A percentile compares a stretch with the other conserved stretches of the same genome.
phyloP scores from a whole-genome alignment of 2,113 vertebrate species.

The Clupea harengus region DNA sequence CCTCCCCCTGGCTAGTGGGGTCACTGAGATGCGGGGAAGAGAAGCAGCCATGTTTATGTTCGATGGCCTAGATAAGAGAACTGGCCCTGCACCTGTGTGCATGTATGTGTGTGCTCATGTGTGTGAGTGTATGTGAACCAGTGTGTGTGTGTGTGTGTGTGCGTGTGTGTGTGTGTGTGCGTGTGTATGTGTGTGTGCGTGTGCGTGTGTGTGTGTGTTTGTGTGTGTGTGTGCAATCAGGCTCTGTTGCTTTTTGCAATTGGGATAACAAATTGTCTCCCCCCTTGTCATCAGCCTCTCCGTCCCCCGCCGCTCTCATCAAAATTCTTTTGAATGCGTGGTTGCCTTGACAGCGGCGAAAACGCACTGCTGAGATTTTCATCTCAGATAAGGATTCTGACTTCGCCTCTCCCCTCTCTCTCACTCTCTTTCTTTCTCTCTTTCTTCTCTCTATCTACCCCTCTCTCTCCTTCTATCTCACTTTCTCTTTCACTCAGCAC shows the following conservation, averaged over 20 bases:
- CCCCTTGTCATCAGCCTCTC: conserved; percentile 66
- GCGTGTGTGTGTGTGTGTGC: neutral
- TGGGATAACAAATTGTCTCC: conserved; percentile 69
- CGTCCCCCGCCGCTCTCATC: conserved; percentile 70
- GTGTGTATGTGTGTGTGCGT: conserved; percentile 30
- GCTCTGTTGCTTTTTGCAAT: conserved; percentile 58
- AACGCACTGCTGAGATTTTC: conserved; percentile 64
- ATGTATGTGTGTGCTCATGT: neutral
- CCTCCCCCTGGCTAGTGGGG: neutral
- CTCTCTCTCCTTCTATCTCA: conserved; percentile 26
- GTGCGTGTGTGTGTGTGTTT: conserved; percentile 20
- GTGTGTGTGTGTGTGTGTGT: conserved; percentile 20
- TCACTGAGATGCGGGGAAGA: neutral
- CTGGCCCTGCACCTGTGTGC: neutral
- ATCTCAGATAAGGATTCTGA: conserved; percentile 57
- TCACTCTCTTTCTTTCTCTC: conserved; percentile 44
- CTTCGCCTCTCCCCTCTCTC: conserved; percentile 44
- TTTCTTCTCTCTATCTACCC: conserved; percentile 40
- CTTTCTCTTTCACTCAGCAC: conserved; percentile 33
- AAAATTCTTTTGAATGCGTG: conserved; percentile 72
- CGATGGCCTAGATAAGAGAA: neutral
- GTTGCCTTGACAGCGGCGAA: conserved; percentile 77
- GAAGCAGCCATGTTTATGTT: neutral
- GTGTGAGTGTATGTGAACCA: neutral
- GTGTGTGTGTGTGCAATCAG: conserved; percentile 57